A percentile compares a stretch with the other conserved stretches of the same genome.
Conservation (phyloP, 2,888 invertebrate genomes). For the Erebia ligea region DNA sequence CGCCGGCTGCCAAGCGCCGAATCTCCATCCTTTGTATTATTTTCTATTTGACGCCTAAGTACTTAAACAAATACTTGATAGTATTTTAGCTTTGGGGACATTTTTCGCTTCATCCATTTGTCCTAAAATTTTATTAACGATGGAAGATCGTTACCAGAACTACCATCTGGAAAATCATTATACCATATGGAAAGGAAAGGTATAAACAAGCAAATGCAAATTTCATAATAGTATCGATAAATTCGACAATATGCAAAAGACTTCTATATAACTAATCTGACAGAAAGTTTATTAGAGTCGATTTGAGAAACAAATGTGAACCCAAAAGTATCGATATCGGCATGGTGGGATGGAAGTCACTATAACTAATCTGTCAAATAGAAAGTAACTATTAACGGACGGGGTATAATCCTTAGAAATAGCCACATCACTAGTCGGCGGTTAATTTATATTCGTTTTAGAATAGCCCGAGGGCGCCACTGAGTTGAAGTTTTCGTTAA, state of each 20-base stretch:
- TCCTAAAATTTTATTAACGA: too few species aligned
- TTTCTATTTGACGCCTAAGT: neutral
- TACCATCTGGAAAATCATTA: too few species aligned
- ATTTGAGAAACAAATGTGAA: too few species aligned
- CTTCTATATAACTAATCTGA: neutral
- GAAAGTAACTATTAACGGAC: neutral
- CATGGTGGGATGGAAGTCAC: neutral
- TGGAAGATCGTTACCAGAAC: too few species aligned
- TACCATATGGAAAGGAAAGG: too few species aligned
- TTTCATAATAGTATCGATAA: neutral
- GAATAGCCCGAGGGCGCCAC: conserved; percentile 78
- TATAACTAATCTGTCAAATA: conserved; percentile 4
- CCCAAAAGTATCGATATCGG: neutral
- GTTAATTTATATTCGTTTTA: conserved; percentile 81
- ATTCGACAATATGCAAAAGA: neutral
- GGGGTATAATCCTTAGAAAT: conserved; percentile 64
- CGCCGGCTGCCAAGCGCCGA: conserved; percentile 57
- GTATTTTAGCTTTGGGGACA: too few species aligned
- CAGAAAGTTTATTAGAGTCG: neutral
- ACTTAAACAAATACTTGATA: neutral
- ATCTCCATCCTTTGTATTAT: conserved; percentile 20
- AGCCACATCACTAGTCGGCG: conserved; percentile 77
- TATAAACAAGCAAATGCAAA: too few species aligned
- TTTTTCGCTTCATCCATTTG: neutral
- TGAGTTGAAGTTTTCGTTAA: conserved; percentile 63